Evolutionary conservation across 2,888 invertebrate genomes (phyloP).

Genomic region (Tiliacea aurago): DNA sequence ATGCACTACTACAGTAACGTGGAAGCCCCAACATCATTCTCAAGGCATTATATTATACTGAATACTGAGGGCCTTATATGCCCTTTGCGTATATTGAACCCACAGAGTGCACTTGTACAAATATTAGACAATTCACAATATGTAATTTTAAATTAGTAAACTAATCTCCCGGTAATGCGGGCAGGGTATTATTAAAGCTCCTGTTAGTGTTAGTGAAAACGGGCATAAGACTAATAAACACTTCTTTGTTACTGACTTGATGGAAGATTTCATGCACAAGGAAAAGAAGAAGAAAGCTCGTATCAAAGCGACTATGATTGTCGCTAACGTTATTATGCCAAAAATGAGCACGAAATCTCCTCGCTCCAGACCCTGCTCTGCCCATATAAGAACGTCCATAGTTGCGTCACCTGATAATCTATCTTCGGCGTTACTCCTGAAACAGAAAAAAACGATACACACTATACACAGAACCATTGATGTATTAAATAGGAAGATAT

Average conservation of each 20-base stretch:
- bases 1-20: no score
- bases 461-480: no score
- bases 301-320: conserved; percentile 91
- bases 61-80: no score
- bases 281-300: conserved; percentile 92
- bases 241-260: conserved; percentile 79
- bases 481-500: no score
- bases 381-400: conserved; percentile 82
- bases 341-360: conserved; percentile 88
- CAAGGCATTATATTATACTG: no score
- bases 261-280: conserved; percentile 92
- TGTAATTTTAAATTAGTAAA: no score
- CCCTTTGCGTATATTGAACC: no score
- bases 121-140: no score
- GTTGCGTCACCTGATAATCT: conserved; percentile 83
- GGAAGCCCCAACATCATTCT: no score
- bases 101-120: no score
- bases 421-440: conserved; percentile 85
- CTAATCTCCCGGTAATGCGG: no score
- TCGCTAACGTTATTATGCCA: conserved; percentile 89
- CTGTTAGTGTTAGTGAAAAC: neutral
- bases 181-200: neutral
- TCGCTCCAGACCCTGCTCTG: conserved; percentile 78
- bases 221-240: neutral
- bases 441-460: conserved; percentile 40